Percentiles rank a stretch among this genome's conserved stretches.
Evolutionary conservation across 2,888 invertebrate species (phyloP).

Genomic region (Volucella zonaria): DNA sequence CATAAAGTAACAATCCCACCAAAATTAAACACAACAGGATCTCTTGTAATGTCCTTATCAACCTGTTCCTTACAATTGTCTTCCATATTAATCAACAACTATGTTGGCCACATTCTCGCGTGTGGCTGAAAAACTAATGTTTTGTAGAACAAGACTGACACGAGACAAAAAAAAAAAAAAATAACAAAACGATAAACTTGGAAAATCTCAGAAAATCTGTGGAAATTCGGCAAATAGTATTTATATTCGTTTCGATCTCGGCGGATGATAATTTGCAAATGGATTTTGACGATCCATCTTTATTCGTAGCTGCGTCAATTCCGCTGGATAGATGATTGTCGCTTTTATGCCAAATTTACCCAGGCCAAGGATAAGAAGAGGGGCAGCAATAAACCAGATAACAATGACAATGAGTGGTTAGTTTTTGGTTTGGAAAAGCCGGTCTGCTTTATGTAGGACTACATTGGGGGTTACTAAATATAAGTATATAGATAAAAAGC

Average conservation of each 20-base stretch:
- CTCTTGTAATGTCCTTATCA: conserved; percentile 48
- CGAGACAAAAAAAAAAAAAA: neutral
- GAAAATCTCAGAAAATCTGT: neutral
- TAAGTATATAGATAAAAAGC: neutral
- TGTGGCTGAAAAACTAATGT: conserved; percentile 1
- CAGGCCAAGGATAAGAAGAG: conserved; percentile 1
- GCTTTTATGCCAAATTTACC: conserved; percentile 27
- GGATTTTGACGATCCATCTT: conserved; percentile 69
- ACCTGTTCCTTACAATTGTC: conserved; percentile 52
- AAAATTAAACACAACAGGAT: conserved; percentile 32
- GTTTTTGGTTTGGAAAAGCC: conserved; percentile 19
- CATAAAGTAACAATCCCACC: conserved; percentile 82
- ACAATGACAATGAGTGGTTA: conserved; percentile 40
- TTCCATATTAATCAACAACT: conserved; percentile 27
- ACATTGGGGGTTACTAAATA: conserved; percentile 36
- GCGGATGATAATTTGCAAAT: conserved; percentile 52
- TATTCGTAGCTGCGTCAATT: conserved; percentile 32
- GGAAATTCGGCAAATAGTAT: conserved; percentile 11
- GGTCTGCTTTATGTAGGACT: conserved; percentile 19
- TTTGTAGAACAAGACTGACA: neutral
- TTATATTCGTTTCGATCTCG: conserved; percentile 39
- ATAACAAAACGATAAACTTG: neutral
- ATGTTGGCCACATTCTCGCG: conserved; percentile 11
- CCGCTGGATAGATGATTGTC: conserved; percentile 36
- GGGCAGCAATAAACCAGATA: conserved; percentile 5